Evolutionary conservation across 2,113 vertebrate genomes (phyloP).

Genomic region (Lepisosteus oculatus): DNA sequence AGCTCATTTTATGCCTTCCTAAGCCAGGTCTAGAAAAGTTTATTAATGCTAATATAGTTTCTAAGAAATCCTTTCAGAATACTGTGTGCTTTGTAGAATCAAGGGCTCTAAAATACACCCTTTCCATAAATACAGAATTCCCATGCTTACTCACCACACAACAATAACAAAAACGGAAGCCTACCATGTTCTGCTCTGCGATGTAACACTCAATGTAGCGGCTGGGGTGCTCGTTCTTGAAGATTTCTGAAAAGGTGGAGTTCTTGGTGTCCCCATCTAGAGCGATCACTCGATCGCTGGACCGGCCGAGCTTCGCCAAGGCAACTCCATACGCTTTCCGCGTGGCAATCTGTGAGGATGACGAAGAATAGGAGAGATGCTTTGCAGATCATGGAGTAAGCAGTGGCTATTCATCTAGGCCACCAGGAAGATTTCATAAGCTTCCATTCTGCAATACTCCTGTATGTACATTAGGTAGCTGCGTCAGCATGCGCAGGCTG

Average conservation of each 20-base stretch:
- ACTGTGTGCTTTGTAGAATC: not conserved
- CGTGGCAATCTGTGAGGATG: slow-evolving; percentile 73
- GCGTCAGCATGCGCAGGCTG: too few relatives aligned
- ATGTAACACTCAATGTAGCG: slow-evolving; percentile 93
- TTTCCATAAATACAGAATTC: too few relatives aligned
- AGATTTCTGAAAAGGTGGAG: slow-evolving; percentile 87
- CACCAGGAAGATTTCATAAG: too few relatives aligned
- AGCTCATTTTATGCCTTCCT: too few relatives aligned
- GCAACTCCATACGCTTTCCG: slow-evolving; percentile 88
- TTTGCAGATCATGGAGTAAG: too few relatives aligned
- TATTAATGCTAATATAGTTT: not conserved
- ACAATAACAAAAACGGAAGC: not conserved
- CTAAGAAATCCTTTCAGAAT: not conserved
- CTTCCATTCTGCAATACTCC: too few relatives aligned
- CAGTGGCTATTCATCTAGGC: too few relatives aligned
- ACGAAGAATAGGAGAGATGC: too few relatives aligned
- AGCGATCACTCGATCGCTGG: slow-evolving; percentile 80
- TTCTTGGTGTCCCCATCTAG: slow-evolving; percentile 93
- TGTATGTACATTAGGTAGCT: too few relatives aligned
- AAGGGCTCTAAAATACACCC: too few relatives aligned
- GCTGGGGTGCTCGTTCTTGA: slow-evolving; percentile 88
- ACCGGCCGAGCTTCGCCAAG: slow-evolving; percentile 83
- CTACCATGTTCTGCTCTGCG: slow-evolving; percentile 94
- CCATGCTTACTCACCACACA: too few relatives aligned
- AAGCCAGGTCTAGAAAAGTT: not conserved